A percentile compares a stretch with the other conserved stretches of the same genome.
These are phyloP conservation scores for Myopa testacea DNA, from an alignment of 2,888 invertebrate species.

Conservation along the genomic window DNA sequence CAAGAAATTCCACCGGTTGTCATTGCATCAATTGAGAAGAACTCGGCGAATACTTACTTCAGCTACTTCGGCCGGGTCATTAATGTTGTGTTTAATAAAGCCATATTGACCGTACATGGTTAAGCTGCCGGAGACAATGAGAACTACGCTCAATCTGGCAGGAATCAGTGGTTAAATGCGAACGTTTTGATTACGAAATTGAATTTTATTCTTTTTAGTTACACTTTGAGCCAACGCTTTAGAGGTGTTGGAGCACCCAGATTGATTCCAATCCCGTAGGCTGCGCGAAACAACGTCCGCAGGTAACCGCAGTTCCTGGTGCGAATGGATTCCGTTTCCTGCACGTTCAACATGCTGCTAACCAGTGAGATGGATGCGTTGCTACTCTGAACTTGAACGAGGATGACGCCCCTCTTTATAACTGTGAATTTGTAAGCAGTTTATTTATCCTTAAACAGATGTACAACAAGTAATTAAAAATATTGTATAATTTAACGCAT, in stretches of 20 bases:
- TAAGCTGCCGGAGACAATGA: too few relatives aligned
- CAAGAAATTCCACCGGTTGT: not conserved
- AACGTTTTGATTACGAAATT: too few relatives aligned
- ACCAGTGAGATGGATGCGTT: too few relatives aligned
- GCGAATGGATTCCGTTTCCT: conserved; percentile 45
- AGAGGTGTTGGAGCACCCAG: conserved; percentile 49
- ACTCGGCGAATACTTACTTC: not conserved
- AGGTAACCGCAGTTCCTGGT: conserved; percentile 52
- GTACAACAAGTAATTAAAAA: too few relatives aligned
- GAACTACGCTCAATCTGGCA: not conserved
- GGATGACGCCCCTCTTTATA: too few relatives aligned
- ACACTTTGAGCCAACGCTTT: conserved; percentile 52
- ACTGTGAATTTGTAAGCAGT: too few relatives aligned
- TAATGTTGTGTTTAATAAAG: too few relatives aligned
- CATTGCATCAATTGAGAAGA: not conserved
- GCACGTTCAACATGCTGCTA: conserved; percentile 49
- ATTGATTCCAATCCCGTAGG: conserved; percentile 56
- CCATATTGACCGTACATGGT: too few relatives aligned
- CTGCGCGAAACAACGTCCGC: conserved; percentile 52
- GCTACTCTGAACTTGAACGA: too few relatives aligned
- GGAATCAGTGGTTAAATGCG: not conserved
- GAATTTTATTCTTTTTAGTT: conserved; percentile 10
- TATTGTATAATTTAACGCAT: too few relatives aligned
- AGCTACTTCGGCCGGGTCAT: too few relatives aligned
- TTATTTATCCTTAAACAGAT: too few relatives aligned